phyloP scores from a whole-genome alignment of 2,888 invertebrate species.

The Agrotis exclamationis region DNA sequence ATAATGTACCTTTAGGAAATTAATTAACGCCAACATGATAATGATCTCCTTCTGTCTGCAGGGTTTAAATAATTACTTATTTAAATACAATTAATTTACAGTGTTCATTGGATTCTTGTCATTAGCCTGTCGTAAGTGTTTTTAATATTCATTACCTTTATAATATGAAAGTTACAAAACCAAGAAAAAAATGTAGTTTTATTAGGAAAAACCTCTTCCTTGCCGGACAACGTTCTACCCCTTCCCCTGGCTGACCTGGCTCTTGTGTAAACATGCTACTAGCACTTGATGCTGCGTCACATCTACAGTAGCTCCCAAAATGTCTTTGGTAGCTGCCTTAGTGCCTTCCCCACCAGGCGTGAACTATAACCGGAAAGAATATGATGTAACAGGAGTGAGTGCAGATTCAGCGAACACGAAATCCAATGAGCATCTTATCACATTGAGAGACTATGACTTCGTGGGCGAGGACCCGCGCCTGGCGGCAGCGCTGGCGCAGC shows the following conservation, averaged over 20 bases:
- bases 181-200: neutral
- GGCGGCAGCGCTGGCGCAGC: constrained; percentile 32
- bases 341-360: neutral
- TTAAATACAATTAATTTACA: constrained; percentile 12
- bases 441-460: constrained; percentile 53
- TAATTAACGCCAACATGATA: no score
- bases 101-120: constrained; percentile 26
- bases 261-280: neutral
- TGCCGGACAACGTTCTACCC: neutral
- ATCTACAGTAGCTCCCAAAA: neutral
- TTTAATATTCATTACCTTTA: neutral
- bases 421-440: constrained; percentile 30
- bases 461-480: constrained; percentile 59
- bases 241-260: neutral
- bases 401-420: neutral
- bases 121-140: constrained; percentile 24
- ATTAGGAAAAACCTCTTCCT: neutral
- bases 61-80: neutral
- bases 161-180: neutral
- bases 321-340: no score
- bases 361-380: neutral
- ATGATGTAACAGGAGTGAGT: constrained; percentile 16
- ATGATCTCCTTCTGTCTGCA: no score
- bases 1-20: no score
- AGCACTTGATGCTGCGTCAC: neutral